These are phyloP conservation scores for Drosophila siamana DNA, from an alignment of 2,888 invertebrate genomes.

Conservation along the genomic window DNA sequence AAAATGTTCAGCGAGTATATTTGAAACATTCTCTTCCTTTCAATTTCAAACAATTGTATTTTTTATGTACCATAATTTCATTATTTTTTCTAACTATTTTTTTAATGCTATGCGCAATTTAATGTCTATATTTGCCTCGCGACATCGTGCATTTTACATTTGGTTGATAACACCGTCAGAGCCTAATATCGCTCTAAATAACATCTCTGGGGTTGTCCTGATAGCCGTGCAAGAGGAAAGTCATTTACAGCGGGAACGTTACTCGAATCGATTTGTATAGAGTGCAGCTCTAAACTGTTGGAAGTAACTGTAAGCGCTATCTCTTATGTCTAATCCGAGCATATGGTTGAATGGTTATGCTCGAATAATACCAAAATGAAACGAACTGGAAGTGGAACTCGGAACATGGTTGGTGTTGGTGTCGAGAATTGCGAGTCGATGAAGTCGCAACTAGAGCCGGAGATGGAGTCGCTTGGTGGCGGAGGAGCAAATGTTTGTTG, in stretches of 20 bases:
- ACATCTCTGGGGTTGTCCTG: neutral
- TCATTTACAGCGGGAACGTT: conserved; percentile 42
- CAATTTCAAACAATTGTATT: too few species aligned
- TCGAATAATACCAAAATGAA: conserved; percentile 43
- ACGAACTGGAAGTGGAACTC: conserved; percentile 29
- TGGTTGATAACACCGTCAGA: conserved; percentile 5
- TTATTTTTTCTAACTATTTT: neutral
- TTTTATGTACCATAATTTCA: neutral
- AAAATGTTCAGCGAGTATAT: too few species aligned
- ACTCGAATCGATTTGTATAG: conserved; percentile 50
- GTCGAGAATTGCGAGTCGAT: conserved; percentile 4
- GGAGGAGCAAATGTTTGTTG: conserved; percentile 69
- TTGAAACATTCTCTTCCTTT: too few species aligned
- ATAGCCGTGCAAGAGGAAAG: conserved; percentile 19
- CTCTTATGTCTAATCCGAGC: conserved; percentile 70
- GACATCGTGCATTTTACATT: conserved; percentile 16
- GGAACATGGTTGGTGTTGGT: conserved; percentile 3
- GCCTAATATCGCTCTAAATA: conserved; percentile 2
- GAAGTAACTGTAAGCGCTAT: conserved; percentile 59
- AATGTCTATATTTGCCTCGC: conserved; percentile 17
- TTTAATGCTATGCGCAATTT: neutral
- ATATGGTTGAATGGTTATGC: conserved; percentile 73
- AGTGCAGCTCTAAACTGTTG: conserved; percentile 59
- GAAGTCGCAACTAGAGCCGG: neutral
- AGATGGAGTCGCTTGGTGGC: neutral